Base-by-base conservation (phyloP, 2,113 vertebrate genomes). In the Brienomyrus brachyistius region DNA sequence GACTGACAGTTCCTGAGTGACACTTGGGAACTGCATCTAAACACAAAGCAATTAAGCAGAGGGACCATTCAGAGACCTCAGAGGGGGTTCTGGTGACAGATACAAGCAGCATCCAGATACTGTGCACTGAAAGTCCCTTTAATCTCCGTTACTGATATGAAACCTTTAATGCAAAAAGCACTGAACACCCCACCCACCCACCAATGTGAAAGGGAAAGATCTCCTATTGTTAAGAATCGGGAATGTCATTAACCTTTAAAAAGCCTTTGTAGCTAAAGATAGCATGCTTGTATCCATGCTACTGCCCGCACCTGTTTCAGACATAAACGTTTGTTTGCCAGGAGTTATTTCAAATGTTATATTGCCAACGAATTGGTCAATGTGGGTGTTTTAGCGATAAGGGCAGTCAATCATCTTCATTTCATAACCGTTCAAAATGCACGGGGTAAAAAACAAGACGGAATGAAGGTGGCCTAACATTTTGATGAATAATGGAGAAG, bases 211-310 rank as follows among this genome's bases (percentile, higher is more conserved):
- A 62, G 45, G n/a, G n/a, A 86, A 56, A 82, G 66, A 51, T 59
- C 43, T 82, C 47, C 27, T 52, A 51, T 80, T 90, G 66, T 90
- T 90, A 88, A 90, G 48, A 47, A 87, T 84, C 51, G 50, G 51
- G 70, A 90, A 83, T 88, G 43, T 70, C 48, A 88, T 88, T 90
- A 90, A 88, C 52, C n/a, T 90, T 88, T 90, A 23, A 23, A 47
- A 83, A 5, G 66, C 31, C 31, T 88, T 56, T 77, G 21, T 80
- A 56, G 17, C 45, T 86, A n/a, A 59, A 47, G 62, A 88, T 45
- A 54, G 19, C 45, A 50, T 43, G 40, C 51, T 59, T 54, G 13
- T 47, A 21, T 90, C 70, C 27, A 4, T 27, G 47, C 48, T 56
- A 21, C 59, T 15, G 47, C 19, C 19, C 48, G 0, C 50, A 50